These are phyloP conservation scores for Ciconia nigra DNA, from an alignment of 2,797 vertebrate species.

Conservation along the genomic window DNA sequence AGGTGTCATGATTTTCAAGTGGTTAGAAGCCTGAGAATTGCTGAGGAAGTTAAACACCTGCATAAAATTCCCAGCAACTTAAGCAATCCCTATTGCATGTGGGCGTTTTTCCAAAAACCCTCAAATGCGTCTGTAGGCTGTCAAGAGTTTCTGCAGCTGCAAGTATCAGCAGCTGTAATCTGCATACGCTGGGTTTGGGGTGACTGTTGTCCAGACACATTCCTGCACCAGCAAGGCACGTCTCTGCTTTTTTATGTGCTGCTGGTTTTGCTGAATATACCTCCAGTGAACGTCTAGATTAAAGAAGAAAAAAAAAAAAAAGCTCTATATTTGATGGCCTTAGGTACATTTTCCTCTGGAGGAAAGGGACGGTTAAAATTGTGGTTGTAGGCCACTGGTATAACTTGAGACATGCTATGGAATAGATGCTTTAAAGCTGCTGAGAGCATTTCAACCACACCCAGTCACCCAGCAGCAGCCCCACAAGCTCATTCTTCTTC, in stretches of 20 bases:
- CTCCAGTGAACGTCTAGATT: neutral
- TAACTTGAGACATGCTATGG: neutral
- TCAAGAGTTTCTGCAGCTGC: slow-evolving; percentile 4
- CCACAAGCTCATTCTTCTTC: neutral
- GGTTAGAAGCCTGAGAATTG: neutral
- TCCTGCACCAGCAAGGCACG: neutral
- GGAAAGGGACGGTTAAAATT: neutral
- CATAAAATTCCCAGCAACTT: neutral
- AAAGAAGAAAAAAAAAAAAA: neutral
- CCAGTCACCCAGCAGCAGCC: neutral
- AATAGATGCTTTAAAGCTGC: neutral
- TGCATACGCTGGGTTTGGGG: neutral
- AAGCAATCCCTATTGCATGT: neutral
- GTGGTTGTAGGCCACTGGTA: neutral
- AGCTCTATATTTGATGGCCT: neutral
- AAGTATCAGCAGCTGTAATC: neutral
- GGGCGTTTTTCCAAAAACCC: neutral
- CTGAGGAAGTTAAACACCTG: neutral
- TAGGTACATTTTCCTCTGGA: neutral
- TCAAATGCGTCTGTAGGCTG: neutral
- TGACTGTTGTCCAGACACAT: neutral
- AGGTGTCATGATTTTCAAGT: neutral
- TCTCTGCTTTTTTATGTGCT: neutral
- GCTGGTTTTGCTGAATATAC: neutral
- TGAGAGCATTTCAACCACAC: neutral